These are phyloP conservation scores for Serinus canaria DNA, from an alignment of 2,113 vertebrate genomes.

Conservation along the genomic window DNA sequence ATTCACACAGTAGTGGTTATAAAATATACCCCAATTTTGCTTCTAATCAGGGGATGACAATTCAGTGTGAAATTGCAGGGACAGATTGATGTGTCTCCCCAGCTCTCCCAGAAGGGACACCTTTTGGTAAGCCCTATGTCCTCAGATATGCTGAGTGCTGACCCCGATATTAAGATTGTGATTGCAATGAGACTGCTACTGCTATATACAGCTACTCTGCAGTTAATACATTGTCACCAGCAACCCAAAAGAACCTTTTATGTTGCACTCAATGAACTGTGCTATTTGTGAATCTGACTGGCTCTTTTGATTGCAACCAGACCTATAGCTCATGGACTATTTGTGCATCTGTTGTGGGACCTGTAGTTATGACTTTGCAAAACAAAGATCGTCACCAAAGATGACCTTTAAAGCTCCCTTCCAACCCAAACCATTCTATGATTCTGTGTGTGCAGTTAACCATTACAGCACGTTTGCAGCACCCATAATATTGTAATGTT, in stretches of 20 bases:
- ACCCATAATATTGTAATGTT: not conserved
- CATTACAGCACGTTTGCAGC: not conserved
- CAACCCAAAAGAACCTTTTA: not conserved
- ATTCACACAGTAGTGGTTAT: not conserved
- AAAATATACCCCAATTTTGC: not conserved
- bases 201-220: not conserved
- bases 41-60: not conserved
- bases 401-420: not conserved
- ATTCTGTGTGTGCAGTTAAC: not conserved
- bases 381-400: not conserved
- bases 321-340: not conserved
- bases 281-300: not conserved
- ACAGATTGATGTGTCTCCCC: not conserved
- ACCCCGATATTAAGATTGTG: not conserved
- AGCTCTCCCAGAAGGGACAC: accelerated
- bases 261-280: not conserved
- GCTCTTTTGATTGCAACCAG: not conserved
- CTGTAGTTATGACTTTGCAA: not conserved
- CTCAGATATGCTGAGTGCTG: no score
- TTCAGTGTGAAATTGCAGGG: not conserved
- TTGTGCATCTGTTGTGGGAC: not conserved
- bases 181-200: not conserved
- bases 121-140: not conserved
- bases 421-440: not conserved
- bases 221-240: not conserved